Base-by-base conservation (phyloP, 1,140 invertebrate species). In the Drosophila persimilis region DNA sequence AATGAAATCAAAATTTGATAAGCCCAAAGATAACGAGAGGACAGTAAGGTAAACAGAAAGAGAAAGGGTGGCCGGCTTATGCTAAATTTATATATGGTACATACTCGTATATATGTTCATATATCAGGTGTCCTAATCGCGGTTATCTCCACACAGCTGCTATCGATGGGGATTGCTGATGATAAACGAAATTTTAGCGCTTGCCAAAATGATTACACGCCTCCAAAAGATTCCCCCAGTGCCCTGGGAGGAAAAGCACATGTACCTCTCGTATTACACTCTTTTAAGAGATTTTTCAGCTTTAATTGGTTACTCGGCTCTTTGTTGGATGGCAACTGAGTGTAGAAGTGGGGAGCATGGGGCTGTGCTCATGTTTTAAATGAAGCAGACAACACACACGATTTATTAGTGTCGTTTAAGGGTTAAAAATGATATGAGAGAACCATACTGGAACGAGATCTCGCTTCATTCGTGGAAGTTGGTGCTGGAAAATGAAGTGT, bases 1-100 rank as follows among this genome's bases (percentile, higher is more conserved):
- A 66, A 74, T 66, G 48, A 74, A 73, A 73, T 73, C 61, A 57
- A 64, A 73, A 73, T 57, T 51, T 72, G 52, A 72, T 62, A 73
- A 61, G 29, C 8, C 11, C 11, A 26, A 48, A 35, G 31, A 35
- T 35, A 35, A 35, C 31, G 2, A 31, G 29, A 31, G 29, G 29
- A 31, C 29, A 31, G 29, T 2, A 7, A 17, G 9, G 44, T 31
- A 15, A 13, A 15, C 5, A 7, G 2, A n/a, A 8, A n/a, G 35
- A 9, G 20, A 51, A 29, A 26, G 13, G 31, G 13, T 52, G 7
- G 9, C 11, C 47, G 3, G 48, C 26, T 26, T 43, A 50, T 43
- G 60, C 17, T 24, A 24, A 35, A 35, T 11, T 11, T 11, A 35
- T 11, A 11, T 11, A 35, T 9, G 11, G 8, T 51, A 64, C 64